Base-by-base conservation (phyloP, 2,888 invertebrate genomes). In the Eristalinus sepulchralis region DNA sequence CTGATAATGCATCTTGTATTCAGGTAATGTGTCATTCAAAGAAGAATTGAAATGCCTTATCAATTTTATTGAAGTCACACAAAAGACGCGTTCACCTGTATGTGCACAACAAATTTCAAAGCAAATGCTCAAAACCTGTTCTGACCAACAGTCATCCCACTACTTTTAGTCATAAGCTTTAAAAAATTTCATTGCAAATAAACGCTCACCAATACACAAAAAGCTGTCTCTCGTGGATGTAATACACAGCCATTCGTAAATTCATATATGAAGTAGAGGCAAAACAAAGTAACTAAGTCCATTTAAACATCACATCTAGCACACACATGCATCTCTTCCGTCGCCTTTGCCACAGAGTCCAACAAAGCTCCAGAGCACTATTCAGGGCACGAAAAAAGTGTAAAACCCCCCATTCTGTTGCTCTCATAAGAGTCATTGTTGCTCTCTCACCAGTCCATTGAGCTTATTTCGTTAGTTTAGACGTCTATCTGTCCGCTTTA, bases 291-390 rank as follows among this genome's bases (percentile, higher is more conserved):
- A 34, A 55, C 55, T 31, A 63, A 75, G 36, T 39, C 33, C 70
- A 66, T 47, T 55, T 70, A 57, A 73, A 59, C 57, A 47, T 13
- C 47, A 47, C 17, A 8, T n/a, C 47, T 36, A 67, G 67, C 5
- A 73, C 55, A 39, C 22, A 24, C 47, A 31, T 72, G 53, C 72
- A 81, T 80, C 83, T 79, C 55, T 24, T 60, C 63, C 39, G 75
- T 64, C 62, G 66, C 71, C 76, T 72, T 63, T 36, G n/a, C 81
- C 70, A 72, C 59, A 84, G 60, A 73, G 47, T 39, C 36, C 67
- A 84, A 79, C 73, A 88, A 89, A 88, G 88, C 88, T 81, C 67
- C 81, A 81, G 73, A 71, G 83, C 22, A 31, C n/a, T 55, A 20
- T 53, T 70, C 73, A 27, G 36, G 57, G 59, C 22, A 20, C 59